phyloP scores from a whole-genome alignment of 2,113 vertebrate genomes.

The human (Homo sapiens) region GRCh38 chr5:97010501-97011000 shows the following conservation, averaged over 20 bases:
- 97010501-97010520: not conserved
- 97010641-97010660: slow-evolving; percentile 51
- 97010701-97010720: slow-evolving; percentile 7
- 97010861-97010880: slow-evolving; percentile 42
- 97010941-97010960: not conserved
- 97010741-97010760: slow-evolving; percentile 65
- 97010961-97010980: slow-evolving; percentile 26
- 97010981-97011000: slow-evolving; percentile 27
- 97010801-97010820: slow-evolving; percentile 39
- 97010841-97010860: slow-evolving; percentile 38
- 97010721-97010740: slow-evolving; percentile 40
- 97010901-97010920: not conserved
- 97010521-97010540: not conserved
- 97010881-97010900: slow-evolving; percentile 46
- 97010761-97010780: slow-evolving; percentile 66
- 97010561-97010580: slow-evolving; percentile 25
- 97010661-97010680: slow-evolving; percentile 52
- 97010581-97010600: slow-evolving; percentile 42
- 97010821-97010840: slow-evolving; percentile 22
- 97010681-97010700: slow-evolving; percentile 54
- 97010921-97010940: slow-evolving; percentile 27
- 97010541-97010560: slow-evolving; percentile 17
- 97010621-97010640: slow-evolving; percentile 60
- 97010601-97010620: slow-evolving; percentile 57
- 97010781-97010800: not conserved